Conservation (phyloP, 2,113 vertebrate genomes). For the Sporophila hypoxantha region DNA sequence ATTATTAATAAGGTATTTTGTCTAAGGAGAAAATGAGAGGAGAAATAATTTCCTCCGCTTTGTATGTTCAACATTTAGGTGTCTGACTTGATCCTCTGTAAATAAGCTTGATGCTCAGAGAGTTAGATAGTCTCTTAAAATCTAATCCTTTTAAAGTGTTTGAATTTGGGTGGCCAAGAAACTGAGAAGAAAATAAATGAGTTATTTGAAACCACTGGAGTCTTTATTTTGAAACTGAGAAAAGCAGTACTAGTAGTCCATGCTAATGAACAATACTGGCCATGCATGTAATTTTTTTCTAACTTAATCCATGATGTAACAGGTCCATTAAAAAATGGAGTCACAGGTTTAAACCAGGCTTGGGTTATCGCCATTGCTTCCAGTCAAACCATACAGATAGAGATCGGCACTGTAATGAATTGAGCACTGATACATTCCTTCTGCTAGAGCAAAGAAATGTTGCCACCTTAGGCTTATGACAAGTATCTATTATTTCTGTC, state of each 20-base stretch:
- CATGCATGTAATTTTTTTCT: background rate
- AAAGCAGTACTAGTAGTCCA: background rate
- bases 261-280: background rate
- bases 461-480: background rate
- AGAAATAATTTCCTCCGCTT: background rate
- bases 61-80: background rate
- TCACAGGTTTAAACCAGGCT: background rate
- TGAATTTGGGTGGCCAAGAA: background rate
- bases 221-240: background rate
- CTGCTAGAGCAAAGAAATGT: background rate
- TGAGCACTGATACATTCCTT: background rate
- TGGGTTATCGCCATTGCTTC: background rate
- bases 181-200: background rate
- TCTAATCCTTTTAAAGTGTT: background rate
- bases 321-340: background rate
- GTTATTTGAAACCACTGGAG: background rate
- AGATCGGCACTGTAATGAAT: background rate
- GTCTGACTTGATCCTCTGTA: background rate
- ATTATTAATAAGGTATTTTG: background rate
- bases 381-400: rapidly evolving
- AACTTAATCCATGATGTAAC: background rate
- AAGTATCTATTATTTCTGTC: background rate
- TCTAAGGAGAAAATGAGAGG: background rate
- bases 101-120: background rate
- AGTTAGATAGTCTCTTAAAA: background rate